phyloP scores from a whole-genome alignment of 2,888 invertebrate genomes.

The Stenodera caucasica region DNA sequence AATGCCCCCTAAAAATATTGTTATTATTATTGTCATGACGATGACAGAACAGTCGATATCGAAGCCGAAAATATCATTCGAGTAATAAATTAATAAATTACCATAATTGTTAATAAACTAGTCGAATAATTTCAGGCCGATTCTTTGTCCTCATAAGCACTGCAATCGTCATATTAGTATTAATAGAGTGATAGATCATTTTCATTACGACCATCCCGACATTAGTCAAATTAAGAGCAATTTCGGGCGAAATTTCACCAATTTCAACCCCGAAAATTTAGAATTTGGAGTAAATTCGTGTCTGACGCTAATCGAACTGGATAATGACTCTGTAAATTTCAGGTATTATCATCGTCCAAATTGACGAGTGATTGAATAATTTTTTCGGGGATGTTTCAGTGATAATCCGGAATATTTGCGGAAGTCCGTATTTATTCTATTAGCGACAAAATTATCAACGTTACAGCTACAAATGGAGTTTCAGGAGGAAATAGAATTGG shows the following conservation, averaged over 20 bases:
- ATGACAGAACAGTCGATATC: too few relatives aligned
- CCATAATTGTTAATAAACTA: too few relatives aligned
- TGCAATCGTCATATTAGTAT: conserved; percentile 57
- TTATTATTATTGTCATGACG: too few relatives aligned
- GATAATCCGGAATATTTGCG: not conserved
- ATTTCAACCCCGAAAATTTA: conserved; percentile 44
- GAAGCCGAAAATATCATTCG: too few relatives aligned
- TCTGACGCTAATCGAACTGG: conserved; percentile 23
- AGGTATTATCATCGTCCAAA: too few relatives aligned
- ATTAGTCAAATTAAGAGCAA: conserved; percentile 42
- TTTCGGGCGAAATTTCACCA: conserved; percentile 44
- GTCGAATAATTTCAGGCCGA: conserved; percentile 49
- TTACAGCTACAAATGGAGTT: not conserved
- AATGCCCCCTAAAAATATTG: too few relatives aligned
- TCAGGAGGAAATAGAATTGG: conserved; percentile 12
- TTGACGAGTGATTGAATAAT: too few relatives aligned
- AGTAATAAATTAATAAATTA: too few relatives aligned
- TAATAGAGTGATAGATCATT: conserved; percentile 49
- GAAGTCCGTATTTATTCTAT: conserved; percentile 41
- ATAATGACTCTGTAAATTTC: not conserved
- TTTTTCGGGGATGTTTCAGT: too few relatives aligned
- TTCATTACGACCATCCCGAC: conserved; percentile 59
- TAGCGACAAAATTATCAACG: conserved; percentile 40
- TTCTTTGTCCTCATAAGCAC: conserved; percentile 58
- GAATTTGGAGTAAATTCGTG: conserved; percentile 42